Base-by-base conservation (phyloP, 1,140 invertebrate genomes). In the Chelonus insularis region DNA sequence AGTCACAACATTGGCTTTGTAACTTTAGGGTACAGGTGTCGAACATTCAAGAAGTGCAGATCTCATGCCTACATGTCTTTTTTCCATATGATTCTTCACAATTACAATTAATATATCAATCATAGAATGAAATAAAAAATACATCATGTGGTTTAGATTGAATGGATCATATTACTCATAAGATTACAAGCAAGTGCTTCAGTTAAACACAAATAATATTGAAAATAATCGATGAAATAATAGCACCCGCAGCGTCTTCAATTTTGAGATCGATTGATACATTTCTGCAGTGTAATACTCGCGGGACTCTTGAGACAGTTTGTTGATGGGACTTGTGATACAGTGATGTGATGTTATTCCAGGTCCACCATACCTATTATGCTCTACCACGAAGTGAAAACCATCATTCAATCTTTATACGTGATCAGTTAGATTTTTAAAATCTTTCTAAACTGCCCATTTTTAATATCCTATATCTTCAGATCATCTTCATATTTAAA, bases 281-380 rank as follows among this genome's bases (percentile, higher is more conserved):
- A 14, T 47, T 67, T 64, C 41, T 67, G 65, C 65, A 64, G 45
- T 37, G 65, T 67, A 67, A 67, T 67, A 67, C 65, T 62, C 65
- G 47, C 58, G 65, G 62, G 65, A 61, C 57, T 37, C 21, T 12
- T 32, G 32, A 1, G 16, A 20, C 7, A 29, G 5, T 12, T 7
- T 59, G 59, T 60, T 50, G 65, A 67, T 67, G 45, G 62, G 39
- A 58, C 45, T 43, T n/a, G n/a, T n/a, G n/a, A n/a, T n/a, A n/a
- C 16, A 58, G 52, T 25, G 58, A 61, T 61, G 16, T 25, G 14
- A 20, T 54, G 29, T 50, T 52, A 12, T 18, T 39, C 29, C 48
- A n/a, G 14, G 23, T 45, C 32, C 21, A 37, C 8, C 16, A 16
- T 18, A 7, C 4, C 41, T 9, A 12, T 14, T 36, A 21, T 52